Percentiles rank a stretch among this genome's conserved stretches.
Evolutionary conservation across 2,888 invertebrate genomes (phyloP).

Genomic region (Acanthosepion lycidas): DNA sequence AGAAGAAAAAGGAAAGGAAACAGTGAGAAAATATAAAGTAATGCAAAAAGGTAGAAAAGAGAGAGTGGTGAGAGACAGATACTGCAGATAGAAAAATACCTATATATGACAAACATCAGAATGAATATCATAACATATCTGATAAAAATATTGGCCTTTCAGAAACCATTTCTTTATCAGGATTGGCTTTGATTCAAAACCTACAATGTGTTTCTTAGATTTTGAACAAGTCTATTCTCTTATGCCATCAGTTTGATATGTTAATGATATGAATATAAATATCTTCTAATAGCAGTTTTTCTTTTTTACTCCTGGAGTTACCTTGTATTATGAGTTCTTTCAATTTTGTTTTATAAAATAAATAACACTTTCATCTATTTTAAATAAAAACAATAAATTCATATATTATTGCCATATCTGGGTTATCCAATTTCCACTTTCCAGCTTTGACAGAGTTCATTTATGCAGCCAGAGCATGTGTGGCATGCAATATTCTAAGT

Average conservation of each 20-base stretch:
- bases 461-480: too few relatives aligned
- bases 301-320: not conserved
- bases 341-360: too few relatives aligned
- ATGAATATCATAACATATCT: not conserved
- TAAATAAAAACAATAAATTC: too few relatives aligned
- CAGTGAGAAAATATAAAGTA: not conserved
- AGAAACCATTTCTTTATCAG: not conserved
- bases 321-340: not conserved
- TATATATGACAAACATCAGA: not conserved
- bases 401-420: too few relatives aligned
- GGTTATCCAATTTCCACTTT: too few relatives aligned
- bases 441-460: too few relatives aligned
- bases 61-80: not conserved
- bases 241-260: not conserved
- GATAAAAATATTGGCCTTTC: not conserved
- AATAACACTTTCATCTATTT: too few relatives aligned
- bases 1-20: too few relatives aligned
- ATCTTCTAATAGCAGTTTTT: not conserved
- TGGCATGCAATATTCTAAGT: too few relatives aligned
- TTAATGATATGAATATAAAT: not conserved
- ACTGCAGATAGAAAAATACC: too few relatives aligned
- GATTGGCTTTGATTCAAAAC: not conserved
- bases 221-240: not conserved
- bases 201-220: not conserved
- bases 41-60: not conserved